A percentile compares a stretch with the other conserved stretches of the same genome.
phyloP scores from a whole-genome alignment of 2,113 vertebrate species.

The Rhynchomys soricoides region DNA sequence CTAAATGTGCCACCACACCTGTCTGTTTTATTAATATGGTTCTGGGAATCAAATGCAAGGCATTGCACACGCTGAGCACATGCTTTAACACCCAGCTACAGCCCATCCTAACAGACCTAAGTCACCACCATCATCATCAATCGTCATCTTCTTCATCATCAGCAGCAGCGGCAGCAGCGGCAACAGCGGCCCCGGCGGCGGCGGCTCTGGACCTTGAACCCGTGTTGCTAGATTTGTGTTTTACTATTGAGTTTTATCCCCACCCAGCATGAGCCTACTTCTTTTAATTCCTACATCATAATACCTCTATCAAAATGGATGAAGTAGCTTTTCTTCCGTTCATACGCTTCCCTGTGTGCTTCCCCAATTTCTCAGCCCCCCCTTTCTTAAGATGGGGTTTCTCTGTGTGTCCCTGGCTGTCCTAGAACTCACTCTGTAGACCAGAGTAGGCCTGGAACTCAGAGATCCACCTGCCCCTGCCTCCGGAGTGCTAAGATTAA shows the following conservation, averaged over 20 bases:
- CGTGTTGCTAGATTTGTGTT: not conserved
- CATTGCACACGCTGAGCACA: not conserved
- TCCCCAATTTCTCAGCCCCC: not conserved
- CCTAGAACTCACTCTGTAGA: not conserved
- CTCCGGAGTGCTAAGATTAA: not conserved
- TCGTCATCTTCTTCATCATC: fast-evolving
- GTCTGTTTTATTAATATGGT: not conserved
- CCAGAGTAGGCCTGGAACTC: not conserved
- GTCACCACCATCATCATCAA: no score
- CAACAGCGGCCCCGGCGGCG: not conserved
- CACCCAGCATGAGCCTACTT: not conserved
- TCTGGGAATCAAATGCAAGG: not conserved
- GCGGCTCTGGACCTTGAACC: not conserved
- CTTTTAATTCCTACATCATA: no score
- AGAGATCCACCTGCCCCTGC: not conserved
- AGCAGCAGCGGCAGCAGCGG: not conserved
- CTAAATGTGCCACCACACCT: fast-evolving
- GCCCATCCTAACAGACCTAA: no score
- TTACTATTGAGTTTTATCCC: not conserved
- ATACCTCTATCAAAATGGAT: not conserved
- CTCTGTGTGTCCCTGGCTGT: not conserved
- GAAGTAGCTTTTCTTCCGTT: not conserved
- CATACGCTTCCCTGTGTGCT: no score
- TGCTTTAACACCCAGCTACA: not conserved
- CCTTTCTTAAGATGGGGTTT: no score